Evolutionary conservation across 2,888 invertebrate genomes (phyloP), one percentile per base, ranked within the genome.

Genomic region (Synergus laeviventris): DNA sequence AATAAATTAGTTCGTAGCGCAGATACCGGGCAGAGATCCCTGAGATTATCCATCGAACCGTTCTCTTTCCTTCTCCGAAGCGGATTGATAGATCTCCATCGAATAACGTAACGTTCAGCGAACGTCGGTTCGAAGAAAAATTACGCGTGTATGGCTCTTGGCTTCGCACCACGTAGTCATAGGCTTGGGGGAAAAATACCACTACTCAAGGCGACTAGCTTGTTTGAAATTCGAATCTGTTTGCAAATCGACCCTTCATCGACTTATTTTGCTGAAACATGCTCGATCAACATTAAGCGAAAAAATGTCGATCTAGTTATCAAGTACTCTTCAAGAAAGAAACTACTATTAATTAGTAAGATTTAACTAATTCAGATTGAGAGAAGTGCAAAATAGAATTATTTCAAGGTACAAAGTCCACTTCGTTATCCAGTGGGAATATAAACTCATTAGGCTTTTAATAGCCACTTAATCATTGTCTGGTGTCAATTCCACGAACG

Each of bases 31-130:
- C 56, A 56, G 75, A 76, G 76, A 70, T 70, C 70, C 45, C 76
- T 73, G 76, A 73, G 76, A 76, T 76, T 76, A 73, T 76, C 76
- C 76, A 76, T 76, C 76, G 70, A 76, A 70, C 73, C 76, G 60
- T 76, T 76, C 76, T 60, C 76, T 74, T 70, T 70, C 49, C 60
- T 60, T 56, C 39, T 59, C 59, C 14, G 59, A 56, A 36, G 60
- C 74, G 74, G 61, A 61, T 61, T 74, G 74, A 74, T 60, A 74
- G 74, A 74, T 74, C 74, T 74, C 60, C 74, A 61, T 74, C 60
- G 61, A 70, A 70, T 70, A 74, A 61, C 74, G 60, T 31, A 60
- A 61, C n/a, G 11, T 42, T 70, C 42, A 70, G 70, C 24, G 70
- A 70, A 70, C 49, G 49, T 70, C 70, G 36, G n/a, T 36, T 49